Evolutionary conservation across 2,888 invertebrate species (phyloP).

Genomic region (Teinopalpus imperialis): DNA sequence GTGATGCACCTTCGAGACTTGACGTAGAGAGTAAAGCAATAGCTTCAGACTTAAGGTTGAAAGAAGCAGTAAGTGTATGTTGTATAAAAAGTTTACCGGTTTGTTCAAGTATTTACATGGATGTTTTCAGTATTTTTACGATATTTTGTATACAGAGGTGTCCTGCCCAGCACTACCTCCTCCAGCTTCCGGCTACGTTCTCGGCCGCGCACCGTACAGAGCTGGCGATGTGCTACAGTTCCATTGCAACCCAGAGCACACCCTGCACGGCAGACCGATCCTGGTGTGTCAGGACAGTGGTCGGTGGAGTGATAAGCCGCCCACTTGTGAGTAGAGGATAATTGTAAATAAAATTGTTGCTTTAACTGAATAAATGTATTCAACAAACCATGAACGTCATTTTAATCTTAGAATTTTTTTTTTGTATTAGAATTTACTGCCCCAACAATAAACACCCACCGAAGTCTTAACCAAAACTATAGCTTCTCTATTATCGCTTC

Average conservation of each 20-base stretch:
- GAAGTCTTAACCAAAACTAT: too few species aligned
- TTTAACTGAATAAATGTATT: conserved; percentile 22
- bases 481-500: too few species aligned
- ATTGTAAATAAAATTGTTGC: conserved; percentile 1
- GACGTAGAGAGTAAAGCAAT: too few species aligned
- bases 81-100: too few species aligned
- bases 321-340: conserved; percentile 85
- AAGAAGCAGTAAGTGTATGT: too few species aligned
- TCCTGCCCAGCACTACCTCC: conserved; percentile 89
- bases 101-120: too few species aligned
- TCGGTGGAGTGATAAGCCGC: conserved; percentile 91
- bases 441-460: background rate
- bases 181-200: conserved; percentile 90
- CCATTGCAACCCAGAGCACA: conserved; percentile 93
- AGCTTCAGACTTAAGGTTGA: too few species aligned
- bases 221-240: conserved; percentile 94
- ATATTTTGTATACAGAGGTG: conserved; percentile 89
- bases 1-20: too few species aligned
- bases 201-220: conserved; percentile 89
- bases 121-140: too few species aligned
- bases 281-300: conserved; percentile 94
- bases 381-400: conserved; percentile 14
- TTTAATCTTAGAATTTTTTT: conserved; percentile 17
- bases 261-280: conserved; percentile 95
- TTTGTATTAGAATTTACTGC: conserved; percentile 6